Conservation (phyloP, 2,113 vertebrate genomes). For the Copsychus sechellarum region DNA sequence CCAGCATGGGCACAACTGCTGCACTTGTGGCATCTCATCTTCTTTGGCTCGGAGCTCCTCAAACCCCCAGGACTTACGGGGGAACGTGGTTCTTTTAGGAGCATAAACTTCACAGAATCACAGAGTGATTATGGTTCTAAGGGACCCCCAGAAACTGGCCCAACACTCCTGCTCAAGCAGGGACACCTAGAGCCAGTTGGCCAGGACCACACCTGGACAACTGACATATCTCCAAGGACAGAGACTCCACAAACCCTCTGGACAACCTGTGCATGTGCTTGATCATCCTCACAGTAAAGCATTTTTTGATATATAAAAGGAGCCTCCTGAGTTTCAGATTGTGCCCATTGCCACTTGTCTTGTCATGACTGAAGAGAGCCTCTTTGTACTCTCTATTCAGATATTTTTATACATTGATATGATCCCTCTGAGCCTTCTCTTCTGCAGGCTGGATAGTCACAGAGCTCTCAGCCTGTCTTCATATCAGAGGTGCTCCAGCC, state of each 20-base stretch:
- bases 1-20: accelerated
- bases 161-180: neutral
- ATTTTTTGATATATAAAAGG: neutral
- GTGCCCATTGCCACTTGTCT: neutral
- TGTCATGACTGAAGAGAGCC: neutral
- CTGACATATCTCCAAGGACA: neutral
- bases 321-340: neutral
- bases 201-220: accelerated
- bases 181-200: neutral
- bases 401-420: neutral
- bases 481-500: neutral
- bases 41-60: neutral
- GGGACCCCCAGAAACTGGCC: neutral
- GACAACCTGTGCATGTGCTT: neutral
- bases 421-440: neutral
- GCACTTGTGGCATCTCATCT: neutral
- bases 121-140: neutral
- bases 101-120: neutral
- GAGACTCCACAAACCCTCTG: neutral
- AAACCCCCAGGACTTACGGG: neutral
- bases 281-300: neutral
- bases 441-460: neutral
- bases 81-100: neutral
- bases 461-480: neutral
- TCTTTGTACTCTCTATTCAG: neutral